phyloP scores from a whole-genome alignment of 1,140 invertebrate genomes.

The Neoseiulus cucumeris region DNA sequence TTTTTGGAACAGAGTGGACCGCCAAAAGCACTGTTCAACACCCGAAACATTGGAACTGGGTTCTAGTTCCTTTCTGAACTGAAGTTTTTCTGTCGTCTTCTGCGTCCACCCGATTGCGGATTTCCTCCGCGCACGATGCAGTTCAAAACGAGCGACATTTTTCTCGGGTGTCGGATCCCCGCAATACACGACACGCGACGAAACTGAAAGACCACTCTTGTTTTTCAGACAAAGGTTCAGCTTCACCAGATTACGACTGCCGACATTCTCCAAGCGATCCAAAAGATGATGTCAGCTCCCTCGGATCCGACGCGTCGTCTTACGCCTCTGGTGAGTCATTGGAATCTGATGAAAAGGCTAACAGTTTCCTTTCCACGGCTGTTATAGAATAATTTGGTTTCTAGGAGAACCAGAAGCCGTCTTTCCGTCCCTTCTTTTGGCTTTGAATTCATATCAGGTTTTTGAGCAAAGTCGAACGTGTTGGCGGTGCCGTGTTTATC shows the following conservation, averaged over 20 bases:
- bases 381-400: neutral
- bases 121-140: neutral
- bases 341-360: neutral
- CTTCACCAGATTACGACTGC: neutral
- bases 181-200: neutral
- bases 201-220: neutral
- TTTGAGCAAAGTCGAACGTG: neutral
- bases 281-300: neutral
- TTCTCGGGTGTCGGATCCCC: neutral
- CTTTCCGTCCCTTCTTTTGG: neutral
- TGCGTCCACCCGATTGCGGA: no score
- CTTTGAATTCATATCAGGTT: neutral
- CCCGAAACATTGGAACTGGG: no score
- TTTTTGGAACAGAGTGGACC: no score
- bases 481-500: neutral
- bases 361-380: neutral
- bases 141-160: no score
- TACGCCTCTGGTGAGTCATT: neutral
- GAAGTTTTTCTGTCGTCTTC: neutral
- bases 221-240: neutral
- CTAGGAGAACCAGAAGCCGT: neutral
- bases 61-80: neutral
- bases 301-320: neutral
- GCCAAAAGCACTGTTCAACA: no score
- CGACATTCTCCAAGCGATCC: neutral